These are phyloP conservation scores for Tarsius wallacei DNA, from an alignment of 2,797 vertebrate genomes.

Conservation along the genomic window DNA sequence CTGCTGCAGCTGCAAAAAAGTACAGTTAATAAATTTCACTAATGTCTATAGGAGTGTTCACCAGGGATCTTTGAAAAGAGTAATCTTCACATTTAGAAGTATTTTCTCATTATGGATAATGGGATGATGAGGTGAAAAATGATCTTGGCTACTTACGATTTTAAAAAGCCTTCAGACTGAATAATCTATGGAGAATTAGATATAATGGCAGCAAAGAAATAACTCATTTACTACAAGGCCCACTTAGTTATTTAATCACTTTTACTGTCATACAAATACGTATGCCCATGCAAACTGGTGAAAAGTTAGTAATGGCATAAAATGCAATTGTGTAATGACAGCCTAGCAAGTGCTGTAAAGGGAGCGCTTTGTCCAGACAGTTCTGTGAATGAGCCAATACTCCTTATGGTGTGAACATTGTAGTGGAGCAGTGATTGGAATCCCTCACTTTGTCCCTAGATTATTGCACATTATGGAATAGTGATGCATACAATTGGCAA, in stretches of 20 bases:
- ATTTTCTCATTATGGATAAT: conserved; percentile 92
- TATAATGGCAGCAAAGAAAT: conserved; percentile 90
- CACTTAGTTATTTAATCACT: conserved; percentile 90
- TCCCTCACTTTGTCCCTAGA: neutral
- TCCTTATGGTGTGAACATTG: neutral
- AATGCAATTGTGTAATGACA: conserved; percentile 69
- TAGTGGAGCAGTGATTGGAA: neutral
- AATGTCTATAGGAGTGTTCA: conserved; percentile 84
- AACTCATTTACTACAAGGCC: conserved; percentile 91
- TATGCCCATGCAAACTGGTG: conserved; percentile 81
- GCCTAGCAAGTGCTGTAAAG: conserved; percentile 57
- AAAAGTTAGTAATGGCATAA: conserved; percentile 86
- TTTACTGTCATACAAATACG: conserved; percentile 85
- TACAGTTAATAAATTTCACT: conserved; percentile 88
- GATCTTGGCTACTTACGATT: conserved; percentile 89
- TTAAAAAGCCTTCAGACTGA: conserved; percentile 89
- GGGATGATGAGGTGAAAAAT: conserved; percentile 92
- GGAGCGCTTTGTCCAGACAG: conserved; percentile 49
- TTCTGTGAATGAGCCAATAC: neutral
- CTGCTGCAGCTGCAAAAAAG: conserved; percentile 52
- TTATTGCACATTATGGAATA: conserved; percentile 16
- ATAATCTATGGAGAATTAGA: conserved; percentile 91
- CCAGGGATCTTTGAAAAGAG: conserved; percentile 88
- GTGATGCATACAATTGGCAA: conserved; percentile 13
- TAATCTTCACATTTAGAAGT: conserved; percentile 90